Base-by-base conservation (phyloP, 2,888 invertebrate genomes). In the Stenchaetothrips biformis region DNA sequence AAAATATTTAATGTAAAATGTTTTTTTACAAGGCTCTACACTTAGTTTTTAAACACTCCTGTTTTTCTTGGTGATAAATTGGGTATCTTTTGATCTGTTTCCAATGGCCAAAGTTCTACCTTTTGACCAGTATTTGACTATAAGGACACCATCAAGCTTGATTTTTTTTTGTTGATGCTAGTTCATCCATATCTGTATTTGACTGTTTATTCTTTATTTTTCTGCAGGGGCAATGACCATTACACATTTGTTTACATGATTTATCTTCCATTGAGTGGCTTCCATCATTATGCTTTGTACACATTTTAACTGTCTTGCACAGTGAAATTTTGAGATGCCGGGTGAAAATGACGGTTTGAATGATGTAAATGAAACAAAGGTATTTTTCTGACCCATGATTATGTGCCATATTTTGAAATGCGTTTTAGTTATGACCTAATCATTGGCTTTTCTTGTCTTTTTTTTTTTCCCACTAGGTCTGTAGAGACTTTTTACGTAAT, bases 401-500 rank as follows among this genome's bases (percentile, higher is more conserved):
- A 37, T 21, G 11, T 21, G 11, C 0, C 11, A 21, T 7, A 7
- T 11, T n/a, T 2, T 67, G 9, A n/a, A 0, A 21, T 80, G 48
- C n/a, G 4, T 25, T 80, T 80, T 27, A n/a, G 7, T 8, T 9
- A 21, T 77, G 48, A 25, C n/a, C 8, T n/a, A 7, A 8, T n/a
- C 47, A 1, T 80, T n/a, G 21, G n/a, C 18, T 27, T 47, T 8
- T 79, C 37, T 27, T 48, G 16, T 25, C 21, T 25, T 67, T 37
- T 80, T 77, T 11, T 80, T 80, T 77, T 11, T 80, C n/a, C 13
- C 49, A 59, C 81, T 79, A 80, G 79, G 89, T 90, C 62, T 91
- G 91, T 82, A 85, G 91, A 47, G 91, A 91, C 84, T 91, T 89
- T 84, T 84, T 89, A 27, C 87, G 91, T 13, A 91, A 91, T 81